Evolutionary conservation across 2,888 invertebrate genomes (phyloP), one percentile per base, ranked within the genome.

Genomic region (Serrognathus titanus): DNA sequence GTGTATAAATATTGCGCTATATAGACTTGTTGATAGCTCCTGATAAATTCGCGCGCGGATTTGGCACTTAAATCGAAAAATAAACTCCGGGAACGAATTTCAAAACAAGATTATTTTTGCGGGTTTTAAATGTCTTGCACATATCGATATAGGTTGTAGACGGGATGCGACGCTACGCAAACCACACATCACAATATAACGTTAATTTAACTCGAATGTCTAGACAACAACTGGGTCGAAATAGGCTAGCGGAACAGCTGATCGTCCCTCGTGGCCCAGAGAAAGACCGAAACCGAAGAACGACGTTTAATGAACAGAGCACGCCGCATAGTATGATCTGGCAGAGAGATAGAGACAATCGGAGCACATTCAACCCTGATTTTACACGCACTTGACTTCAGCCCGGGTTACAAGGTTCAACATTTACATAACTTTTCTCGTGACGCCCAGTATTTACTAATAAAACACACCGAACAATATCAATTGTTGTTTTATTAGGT

Each of bases 351-450:
- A 72, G 72, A 71, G 74, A 74, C 58, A 66, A 65, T 67, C 64
- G 62, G 68, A 59, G 64, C 65, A 71, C 75, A 69, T 75, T 75
- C 74, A 77, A 75, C 77, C 76, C 77, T 78, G 79, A 82, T 82
- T 82, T 80, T 81, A 81, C 81, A 81, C 81, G 80, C 81, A 82
- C 82, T 82, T 82, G 81, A 81, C 79, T 82, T 78, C 53, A 63
- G 59, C 61, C 58, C 66, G 63, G 69, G 68, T 67, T 69, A 66
- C 63, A 63, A 65, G 66, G 68, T 68, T 68, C 63, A 69, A 61
- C 66, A 73, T 73, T 74, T 71, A 71, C 71, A 73, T 74, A 73
- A 70, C 69, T 72, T 69, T 69, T 67, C 63, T 61, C 63, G 61
- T 59, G 63, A 62, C 63, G 60, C 63, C 63, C 60, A 51, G 59